These are phyloP conservation scores for Bovichtus diacanthus DNA, from an alignment of 2,797 vertebrate species.

Conservation along the genomic window DNA sequence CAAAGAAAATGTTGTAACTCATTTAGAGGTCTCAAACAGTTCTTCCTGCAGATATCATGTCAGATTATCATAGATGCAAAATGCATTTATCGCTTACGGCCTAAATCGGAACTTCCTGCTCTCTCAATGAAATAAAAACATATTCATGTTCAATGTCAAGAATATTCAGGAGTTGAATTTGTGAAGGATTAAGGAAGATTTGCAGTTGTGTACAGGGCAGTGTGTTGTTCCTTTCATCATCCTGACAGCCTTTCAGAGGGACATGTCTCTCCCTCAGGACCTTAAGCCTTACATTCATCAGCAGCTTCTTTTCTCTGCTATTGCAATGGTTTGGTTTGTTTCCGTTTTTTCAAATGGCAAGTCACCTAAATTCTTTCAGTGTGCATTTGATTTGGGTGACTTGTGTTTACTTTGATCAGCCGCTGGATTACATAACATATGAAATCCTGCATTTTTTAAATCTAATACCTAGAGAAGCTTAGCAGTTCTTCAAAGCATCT, in stretches of 20 bases:
- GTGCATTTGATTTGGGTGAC: conserved; percentile 51
- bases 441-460: conserved; percentile 48
- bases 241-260: background rate
- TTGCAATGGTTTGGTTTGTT: conserved; percentile 13
- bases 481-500: conserved; percentile 57
- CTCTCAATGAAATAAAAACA: background rate
- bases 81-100: background rate
- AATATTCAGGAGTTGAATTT: background rate
- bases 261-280: conserved; percentile 1
- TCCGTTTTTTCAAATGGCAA: conserved; percentile 23
- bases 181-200: background rate
- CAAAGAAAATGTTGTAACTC: background rate
- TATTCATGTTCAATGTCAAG: background rate
- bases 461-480: conserved; percentile 64
- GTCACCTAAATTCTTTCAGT: conserved; percentile 32
- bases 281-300: conserved; percentile 27
- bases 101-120: background rate
- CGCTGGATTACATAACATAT: conserved; percentile 56
- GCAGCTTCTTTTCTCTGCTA: conserved; percentile 2
- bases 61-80: background rate
- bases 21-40: background rate
- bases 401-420: conserved; percentile 63
- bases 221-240: conserved; percentile 4
- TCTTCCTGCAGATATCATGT: no score
- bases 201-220: background rate